These are phyloP conservation scores for Lithosia quadra DNA, from an alignment of 2,888 invertebrate genomes.

Conservation along the genomic window DNA sequence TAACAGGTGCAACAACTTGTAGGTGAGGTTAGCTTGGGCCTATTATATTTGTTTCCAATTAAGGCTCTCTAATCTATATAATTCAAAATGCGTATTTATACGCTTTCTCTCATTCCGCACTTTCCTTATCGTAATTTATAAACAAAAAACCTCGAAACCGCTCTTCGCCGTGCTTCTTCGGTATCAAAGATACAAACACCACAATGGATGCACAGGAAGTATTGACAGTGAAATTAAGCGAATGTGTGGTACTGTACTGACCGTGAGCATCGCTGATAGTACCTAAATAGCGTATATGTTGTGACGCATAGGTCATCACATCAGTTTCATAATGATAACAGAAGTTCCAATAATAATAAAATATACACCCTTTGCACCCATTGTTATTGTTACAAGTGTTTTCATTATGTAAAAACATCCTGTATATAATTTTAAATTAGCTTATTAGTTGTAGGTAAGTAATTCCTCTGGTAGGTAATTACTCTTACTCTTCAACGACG, in stretches of 20 bases:
- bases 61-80: too few species aligned
- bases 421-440: too few species aligned
- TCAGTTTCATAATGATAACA: background rate
- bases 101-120: background rate
- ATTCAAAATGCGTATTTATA: too few species aligned
- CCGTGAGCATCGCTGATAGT: background rate
- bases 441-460: too few species aligned
- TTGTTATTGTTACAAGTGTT: background rate
- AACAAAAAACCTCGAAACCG: too few species aligned
- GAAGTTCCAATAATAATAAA: background rate
- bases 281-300: background rate
- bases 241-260: background rate
- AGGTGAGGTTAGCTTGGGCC: too few species aligned
- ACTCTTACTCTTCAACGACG: too few species aligned
- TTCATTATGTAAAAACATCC: background rate
- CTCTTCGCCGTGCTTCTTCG: too few species aligned
- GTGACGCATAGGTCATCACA: slow-evolving; percentile 4
- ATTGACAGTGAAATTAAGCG: background rate
- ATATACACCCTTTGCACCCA: background rate
- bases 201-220: background rate
- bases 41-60: too few species aligned
- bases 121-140: background rate
- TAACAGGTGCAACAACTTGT: too few species aligned
- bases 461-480: too few species aligned
- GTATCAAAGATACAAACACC: background rate